These are phyloP conservation scores for Brachyalestes nurse DNA, from an alignment of 2,797 vertebrate species.

Conservation along the genomic window DNA sequence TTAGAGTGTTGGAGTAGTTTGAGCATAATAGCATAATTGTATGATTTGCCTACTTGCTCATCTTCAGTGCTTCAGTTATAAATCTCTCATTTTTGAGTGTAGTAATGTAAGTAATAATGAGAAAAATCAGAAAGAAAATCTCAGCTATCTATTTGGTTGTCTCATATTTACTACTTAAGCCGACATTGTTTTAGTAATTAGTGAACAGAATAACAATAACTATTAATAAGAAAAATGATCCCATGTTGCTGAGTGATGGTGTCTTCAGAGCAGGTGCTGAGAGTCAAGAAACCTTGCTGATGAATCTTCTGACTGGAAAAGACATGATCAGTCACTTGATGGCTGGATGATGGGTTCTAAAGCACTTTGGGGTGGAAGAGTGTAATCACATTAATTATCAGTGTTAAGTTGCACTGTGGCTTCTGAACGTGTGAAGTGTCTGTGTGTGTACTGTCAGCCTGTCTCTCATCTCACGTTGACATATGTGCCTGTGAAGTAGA, in stretches of 20 bases:
- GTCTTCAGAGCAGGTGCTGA: slow-evolving; percentile 23
- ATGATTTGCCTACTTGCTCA: no score
- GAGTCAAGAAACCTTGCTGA: slow-evolving; percentile 2
- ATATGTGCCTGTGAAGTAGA: slow-evolving; percentile 47
- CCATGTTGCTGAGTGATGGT: neutral
- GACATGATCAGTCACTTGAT: slow-evolving; percentile 24
- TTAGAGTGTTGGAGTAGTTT: no score
- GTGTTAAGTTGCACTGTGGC: slow-evolving; percentile 61
- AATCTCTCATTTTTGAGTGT: no score
- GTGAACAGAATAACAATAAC: neutral
- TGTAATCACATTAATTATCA: slow-evolving; percentile 44
- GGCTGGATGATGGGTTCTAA: slow-evolving; percentile 25
- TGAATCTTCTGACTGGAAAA: slow-evolving; percentile 25
- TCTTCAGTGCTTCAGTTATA: no score
- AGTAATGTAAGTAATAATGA: no score
- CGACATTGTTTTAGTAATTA: neutral
- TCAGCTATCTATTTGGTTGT: neutral
- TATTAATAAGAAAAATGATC: neutral
- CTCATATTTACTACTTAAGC: neutral
- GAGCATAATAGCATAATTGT: no score
- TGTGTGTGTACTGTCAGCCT: slow-evolving; percentile 13
- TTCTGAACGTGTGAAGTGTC: slow-evolving; percentile 3
- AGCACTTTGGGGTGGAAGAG: slow-evolving; percentile 20
- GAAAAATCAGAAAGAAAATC: no score
- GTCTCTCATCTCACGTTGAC: slow-evolving; percentile 16